Percentiles rank a stretch among this genome's conserved stretches.
Conservation (phyloP, 2,888 invertebrate species). For the Heliconius aoede region DNA sequence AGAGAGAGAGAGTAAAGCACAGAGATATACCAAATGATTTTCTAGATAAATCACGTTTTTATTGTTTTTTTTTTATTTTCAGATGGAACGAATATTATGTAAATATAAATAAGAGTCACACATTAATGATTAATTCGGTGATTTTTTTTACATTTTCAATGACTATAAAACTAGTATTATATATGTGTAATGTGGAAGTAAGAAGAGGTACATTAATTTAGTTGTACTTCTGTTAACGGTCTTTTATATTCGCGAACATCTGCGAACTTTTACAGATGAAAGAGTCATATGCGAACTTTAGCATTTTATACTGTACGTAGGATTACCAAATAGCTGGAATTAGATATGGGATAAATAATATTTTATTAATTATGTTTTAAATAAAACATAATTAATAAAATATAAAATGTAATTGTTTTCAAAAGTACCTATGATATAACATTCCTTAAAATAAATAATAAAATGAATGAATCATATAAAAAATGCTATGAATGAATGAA, state of each 20-base stretch:
- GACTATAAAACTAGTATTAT: no score
- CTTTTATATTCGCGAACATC: conserved; percentile 49
- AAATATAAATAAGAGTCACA: no score
- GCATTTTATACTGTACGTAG: conserved; percentile 30
- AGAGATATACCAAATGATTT: not conserved
- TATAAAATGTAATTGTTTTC: not conserved
- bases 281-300: conserved; percentile 51
- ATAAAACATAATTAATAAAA: no score
- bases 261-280: conserved; percentile 66
- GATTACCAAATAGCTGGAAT: not conserved
- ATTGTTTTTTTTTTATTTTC: not conserved
- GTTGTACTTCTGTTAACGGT: conserved; percentile 62
- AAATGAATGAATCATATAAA: not conserved
- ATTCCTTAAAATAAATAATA: not conserved
- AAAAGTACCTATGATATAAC: not conserved
- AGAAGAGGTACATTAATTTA: not conserved
- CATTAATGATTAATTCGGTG: no score
- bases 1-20: not conserved
- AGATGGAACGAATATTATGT: no score
- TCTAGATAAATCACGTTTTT: not conserved
- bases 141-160: no score
- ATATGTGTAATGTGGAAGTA: not conserved
- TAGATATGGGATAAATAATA: conserved; percentile 6
- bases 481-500: not conserved
- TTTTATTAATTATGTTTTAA: not conserved